These are phyloP conservation scores for Panagrolaimus sp. DNA, from an alignment of 1,140 invertebrate genomes.

Conservation along the genomic window DNA sequence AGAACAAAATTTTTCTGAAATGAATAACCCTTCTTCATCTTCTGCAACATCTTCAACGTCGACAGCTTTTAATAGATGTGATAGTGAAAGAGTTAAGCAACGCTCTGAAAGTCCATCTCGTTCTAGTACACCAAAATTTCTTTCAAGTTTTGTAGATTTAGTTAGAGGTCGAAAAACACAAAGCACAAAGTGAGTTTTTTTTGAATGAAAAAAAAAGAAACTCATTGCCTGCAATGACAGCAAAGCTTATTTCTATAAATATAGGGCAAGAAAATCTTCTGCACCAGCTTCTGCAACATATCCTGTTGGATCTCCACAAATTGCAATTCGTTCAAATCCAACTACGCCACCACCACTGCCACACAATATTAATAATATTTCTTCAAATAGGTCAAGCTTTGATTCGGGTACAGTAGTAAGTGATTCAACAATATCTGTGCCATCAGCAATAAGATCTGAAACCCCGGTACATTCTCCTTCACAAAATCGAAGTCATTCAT, in stretches of 20 bases:
- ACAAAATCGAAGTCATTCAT: too few species aligned
- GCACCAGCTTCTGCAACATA: not conserved
- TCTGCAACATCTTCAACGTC: too few species aligned
- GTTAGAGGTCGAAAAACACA: too few species aligned
- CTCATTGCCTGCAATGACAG: too few species aligned
- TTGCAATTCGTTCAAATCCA: not conserved
- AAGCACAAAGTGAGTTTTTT: too few species aligned
- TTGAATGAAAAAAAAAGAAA: too few species aligned
- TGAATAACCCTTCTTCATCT: not conserved
- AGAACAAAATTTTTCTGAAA: not conserved
- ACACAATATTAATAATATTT: not conserved
- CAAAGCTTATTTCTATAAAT: not conserved
- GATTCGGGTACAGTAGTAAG: conserved; percentile 7
- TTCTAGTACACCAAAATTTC: not conserved
- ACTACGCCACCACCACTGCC: conserved; percentile 6
- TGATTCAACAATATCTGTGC: conserved; percentile 6
- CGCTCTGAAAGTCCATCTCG: conserved; percentile 7
- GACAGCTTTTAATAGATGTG: too few species aligned
- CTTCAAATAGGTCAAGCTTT: not conserved
- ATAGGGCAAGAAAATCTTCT: not conserved
- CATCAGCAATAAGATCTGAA: not conserved
- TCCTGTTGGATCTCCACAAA: not conserved
- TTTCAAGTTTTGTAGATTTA: too few species aligned
- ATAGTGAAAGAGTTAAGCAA: not conserved
- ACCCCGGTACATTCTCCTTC: not conserved